These are phyloP conservation scores for Aphodius sticticus DNA, from an alignment of 2,888 invertebrate species.

Conservation along the genomic window DNA sequence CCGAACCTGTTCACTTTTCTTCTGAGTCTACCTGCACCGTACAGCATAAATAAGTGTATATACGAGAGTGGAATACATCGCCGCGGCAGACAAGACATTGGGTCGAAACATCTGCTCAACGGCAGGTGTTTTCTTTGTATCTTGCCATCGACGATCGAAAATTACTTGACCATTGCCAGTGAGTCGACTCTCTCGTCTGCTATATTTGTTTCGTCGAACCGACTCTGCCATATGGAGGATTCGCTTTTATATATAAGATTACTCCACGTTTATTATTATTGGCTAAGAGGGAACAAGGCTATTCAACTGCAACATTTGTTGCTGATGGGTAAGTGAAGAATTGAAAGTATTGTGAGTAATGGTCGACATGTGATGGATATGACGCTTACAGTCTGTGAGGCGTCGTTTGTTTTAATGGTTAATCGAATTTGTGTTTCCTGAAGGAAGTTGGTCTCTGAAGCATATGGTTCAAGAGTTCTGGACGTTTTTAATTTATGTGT, in stretches of 20 bases:
- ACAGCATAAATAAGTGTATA: background rate
- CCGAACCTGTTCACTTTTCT: background rate
- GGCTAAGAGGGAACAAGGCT: background rate
- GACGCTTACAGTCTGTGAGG: background rate
- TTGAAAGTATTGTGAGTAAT: background rate
- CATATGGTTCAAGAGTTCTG: too few species aligned
- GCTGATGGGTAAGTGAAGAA: background rate
- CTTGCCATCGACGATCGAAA: conserved; percentile 20
- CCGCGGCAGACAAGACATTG: background rate
- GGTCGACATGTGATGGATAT: conserved; percentile 4
- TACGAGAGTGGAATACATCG: background rate
- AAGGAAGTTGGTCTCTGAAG: too few species aligned
- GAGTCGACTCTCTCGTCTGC: conserved; percentile 16
- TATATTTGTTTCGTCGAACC: conserved; percentile 13
- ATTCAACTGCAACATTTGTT: background rate
- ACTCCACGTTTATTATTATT: background rate
- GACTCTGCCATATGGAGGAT: background rate
- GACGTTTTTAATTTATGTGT: too few species aligned
- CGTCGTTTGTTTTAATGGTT: background rate
- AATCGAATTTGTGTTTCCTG: too few species aligned
- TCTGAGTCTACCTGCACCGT: background rate
- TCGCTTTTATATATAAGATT: background rate
- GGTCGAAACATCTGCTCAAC: conserved; percentile 24
- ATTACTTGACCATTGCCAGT: conserved; percentile 18
- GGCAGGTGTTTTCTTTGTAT: conserved; percentile 30